A percentile compares a stretch with the other conserved stretches of the same genome.
phyloP scores from a whole-genome alignment of 2,888 invertebrate genomes.

The Onthophagus sagittarius region DNA sequence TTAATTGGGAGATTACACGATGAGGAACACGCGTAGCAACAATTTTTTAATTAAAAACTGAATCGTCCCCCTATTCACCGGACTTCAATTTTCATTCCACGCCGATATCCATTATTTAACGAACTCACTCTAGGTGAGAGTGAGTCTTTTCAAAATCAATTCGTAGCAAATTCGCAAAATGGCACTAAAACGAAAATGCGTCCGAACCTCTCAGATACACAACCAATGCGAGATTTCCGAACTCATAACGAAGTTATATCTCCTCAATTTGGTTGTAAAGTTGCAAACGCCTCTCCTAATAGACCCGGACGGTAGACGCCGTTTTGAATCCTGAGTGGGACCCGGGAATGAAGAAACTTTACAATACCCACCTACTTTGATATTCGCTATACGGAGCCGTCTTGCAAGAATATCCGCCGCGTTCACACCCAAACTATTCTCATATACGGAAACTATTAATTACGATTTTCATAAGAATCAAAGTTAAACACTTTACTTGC shows the following conservation, averaged over 20 bases:
- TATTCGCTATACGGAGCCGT: constrained; percentile 1
- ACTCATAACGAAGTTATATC: constrained; percentile 6
- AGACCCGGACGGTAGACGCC: background rate
- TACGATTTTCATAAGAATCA: background rate
- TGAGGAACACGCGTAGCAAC: background rate
- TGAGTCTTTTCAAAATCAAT: background rate
- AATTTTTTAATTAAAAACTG: background rate
- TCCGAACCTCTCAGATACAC: background rate
- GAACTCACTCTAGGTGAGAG: background rate
- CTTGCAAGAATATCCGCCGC: background rate
- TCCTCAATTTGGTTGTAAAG: constrained; percentile 9
- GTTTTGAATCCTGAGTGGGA: constrained; percentile 8
- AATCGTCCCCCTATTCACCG: background rate
- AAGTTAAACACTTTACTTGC: background rate
- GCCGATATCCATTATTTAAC: background rate
- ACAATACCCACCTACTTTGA: constrained; percentile 2
- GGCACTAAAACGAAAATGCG: background rate
- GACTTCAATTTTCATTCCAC: background rate
- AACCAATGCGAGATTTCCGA: background rate
- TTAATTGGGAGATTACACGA: background rate
- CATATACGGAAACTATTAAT: constrained; percentile 4
- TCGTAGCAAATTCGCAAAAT: background rate
- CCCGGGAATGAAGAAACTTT: constrained; percentile 7
- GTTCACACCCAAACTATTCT: constrained; percentile 7
- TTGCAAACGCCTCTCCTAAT: constrained; percentile 8